phyloP scores from a whole-genome alignment of 2,888 invertebrate genomes.

The Lingula anatina region DNA sequence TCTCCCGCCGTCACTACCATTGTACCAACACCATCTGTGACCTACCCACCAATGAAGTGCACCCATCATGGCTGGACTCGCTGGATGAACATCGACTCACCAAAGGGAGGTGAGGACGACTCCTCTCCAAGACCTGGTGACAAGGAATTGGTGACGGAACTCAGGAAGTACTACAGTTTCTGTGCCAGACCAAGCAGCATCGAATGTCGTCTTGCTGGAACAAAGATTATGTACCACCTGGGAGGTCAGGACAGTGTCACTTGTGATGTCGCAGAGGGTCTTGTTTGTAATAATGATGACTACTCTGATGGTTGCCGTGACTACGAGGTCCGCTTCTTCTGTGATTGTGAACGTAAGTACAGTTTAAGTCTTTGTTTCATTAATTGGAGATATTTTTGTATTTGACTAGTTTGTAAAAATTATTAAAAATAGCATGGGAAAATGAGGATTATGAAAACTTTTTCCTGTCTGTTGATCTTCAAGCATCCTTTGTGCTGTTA shows the following conservation, averaged over 20 bases:
- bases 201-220: constrained; percentile 27
- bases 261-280: constrained; percentile 62
- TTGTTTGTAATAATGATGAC: constrained; percentile 59
- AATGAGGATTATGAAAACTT: no score
- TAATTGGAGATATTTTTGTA: neutral
- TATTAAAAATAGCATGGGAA: no score
- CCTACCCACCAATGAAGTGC: neutral
- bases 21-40: constrained; percentile 6
- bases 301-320: constrained; percentile 29
- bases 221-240: constrained; percentile 17
- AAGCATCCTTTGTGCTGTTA: no score
- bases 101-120: constrained; percentile 10
- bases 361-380: neutral
- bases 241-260: constrained; percentile 28
- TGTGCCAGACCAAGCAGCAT: constrained; percentile 20
- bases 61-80: constrained; percentile 14
- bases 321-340: constrained; percentile 43
- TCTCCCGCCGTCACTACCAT: constrained; percentile 2
- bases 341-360: constrained; percentile 54
- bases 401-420: neutral
- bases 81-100: constrained; percentile 28
- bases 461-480: no score
- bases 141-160: constrained; percentile 19
- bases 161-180: constrained; percentile 26
- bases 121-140: constrained; percentile 21